A percentile compares a stretch with the other conserved stretches of the same genome.
phyloP scores from a whole-genome alignment of 2,888 invertebrate species.

The Orgyia antiqua region DNA sequence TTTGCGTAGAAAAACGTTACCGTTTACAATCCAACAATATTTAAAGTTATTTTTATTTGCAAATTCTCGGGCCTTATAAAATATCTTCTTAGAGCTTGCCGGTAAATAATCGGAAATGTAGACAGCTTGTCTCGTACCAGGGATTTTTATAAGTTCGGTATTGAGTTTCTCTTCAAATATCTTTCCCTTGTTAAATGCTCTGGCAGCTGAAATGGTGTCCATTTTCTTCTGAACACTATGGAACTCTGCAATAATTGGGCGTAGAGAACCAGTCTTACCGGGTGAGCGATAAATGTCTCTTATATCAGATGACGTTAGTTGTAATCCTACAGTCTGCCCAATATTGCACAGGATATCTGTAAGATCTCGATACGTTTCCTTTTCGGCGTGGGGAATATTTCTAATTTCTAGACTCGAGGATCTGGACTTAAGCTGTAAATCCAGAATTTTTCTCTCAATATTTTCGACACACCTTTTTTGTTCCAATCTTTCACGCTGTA shows the following conservation, averaged over 20 bases:
- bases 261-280: constrained; percentile 1
- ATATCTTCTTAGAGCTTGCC: not conserved
- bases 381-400: constrained; percentile 1
- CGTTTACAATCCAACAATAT: not conserved
- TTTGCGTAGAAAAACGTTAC: not conserved
- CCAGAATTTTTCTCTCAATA: constrained; percentile 2
- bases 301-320: not conserved
- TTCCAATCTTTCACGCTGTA: constrained; percentile 1
- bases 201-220: too few relatives aligned
- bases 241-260: too few relatives aligned
- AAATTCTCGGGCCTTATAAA: not conserved
- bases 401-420: constrained; percentile 3
- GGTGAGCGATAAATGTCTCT: constrained; percentile 2
- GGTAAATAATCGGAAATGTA: not conserved
- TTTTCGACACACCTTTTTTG: constrained; percentile 2
- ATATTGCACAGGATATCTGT: constrained; percentile 2
- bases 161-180: not conserved
- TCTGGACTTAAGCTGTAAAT: constrained; percentile 1
- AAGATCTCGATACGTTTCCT: not conserved
- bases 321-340: constrained; percentile 2
- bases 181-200: not conserved
- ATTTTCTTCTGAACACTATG: constrained; percentile 1
- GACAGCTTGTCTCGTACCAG: not conserved
- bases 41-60: not conserved
- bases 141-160: not conserved